A percentile compares a stretch with the other conserved stretches of the same genome.
Evolutionary conservation across 2,888 invertebrate genomes (phyloP).

Genomic region (Drosophila mimica): DNA sequence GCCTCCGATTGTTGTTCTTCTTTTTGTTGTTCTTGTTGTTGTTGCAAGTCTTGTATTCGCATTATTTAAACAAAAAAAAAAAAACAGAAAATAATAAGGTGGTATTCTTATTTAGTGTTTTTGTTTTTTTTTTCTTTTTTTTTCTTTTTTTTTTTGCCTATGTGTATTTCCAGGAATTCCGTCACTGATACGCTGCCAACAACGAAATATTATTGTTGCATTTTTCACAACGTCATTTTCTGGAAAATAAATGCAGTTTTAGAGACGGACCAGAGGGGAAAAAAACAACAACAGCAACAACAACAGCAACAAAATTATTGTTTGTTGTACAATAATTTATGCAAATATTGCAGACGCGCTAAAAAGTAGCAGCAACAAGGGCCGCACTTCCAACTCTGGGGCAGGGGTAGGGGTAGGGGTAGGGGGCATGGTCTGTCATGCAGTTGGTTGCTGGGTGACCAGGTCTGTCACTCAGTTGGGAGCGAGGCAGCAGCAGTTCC

Average conservation of each 20-base stretch:
- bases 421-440: not conserved
- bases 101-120: conserved; percentile 12
- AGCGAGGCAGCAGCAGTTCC: too few species aligned
- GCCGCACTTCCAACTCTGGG: not conserved
- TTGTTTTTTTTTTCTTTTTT: conserved; percentile 12
- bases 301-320: conserved; percentile 30
- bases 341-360: conserved; percentile 77
- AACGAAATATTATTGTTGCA: conserved; percentile 65
- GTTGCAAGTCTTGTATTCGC: conserved; percentile 39
- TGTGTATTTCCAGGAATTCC: conserved; percentile 83
- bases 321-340: conserved; percentile 79
- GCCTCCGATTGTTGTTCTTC: conserved; percentile 7
- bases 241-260: conserved; percentile 66
- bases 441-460: not conserved
- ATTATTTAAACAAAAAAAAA: conserved; percentile 29
- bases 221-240: conserved; percentile 80
- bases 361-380: conserved; percentile 41
- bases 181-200: conserved; percentile 72
- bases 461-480: not conserved
- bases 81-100: not conserved
- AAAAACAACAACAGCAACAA: conserved; percentile 21
- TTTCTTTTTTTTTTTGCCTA: conserved; percentile 62
- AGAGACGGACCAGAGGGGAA: not conserved
- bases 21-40: conserved; percentile 29
- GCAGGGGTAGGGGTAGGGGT: not conserved